Evolutionary conservation across 2,113 vertebrate species (phyloP), one percentile per base, ranked within the genome.

Genomic region (Elephantulus edwardii): DNA sequence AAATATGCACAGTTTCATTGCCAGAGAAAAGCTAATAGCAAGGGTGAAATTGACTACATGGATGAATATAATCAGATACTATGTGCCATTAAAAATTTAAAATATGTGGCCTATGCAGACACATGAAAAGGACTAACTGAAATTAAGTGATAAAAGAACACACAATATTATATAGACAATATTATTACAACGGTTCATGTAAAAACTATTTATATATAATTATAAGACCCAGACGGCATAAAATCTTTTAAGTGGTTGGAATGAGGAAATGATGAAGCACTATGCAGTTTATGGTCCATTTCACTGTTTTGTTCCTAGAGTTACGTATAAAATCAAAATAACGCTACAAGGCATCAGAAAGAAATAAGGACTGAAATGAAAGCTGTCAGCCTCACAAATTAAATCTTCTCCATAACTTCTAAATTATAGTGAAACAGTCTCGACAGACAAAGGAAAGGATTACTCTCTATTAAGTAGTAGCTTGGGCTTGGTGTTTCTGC

Each of bases 131-230:
- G 30, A 79, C 46, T 35, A 66, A 93, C 81, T 56, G 38, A 92
- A 85, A 88, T 71, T 54, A 84, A 56, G 56, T 40, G 52, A 89
- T 81, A 66, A 85, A 90, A 94, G 16, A 87, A 79, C 48, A 90
- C 38, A 71, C 83, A 66, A 87, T 76, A 44, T 66, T 58, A 78
- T 72, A 7, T 10, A 33, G 2, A 66, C 30, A 58, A 60, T 52
- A 38, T 68, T 52, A 86, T 62, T 70, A 70, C 16, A 60, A 56
- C 13, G 48, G 7, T 81, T 17, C 40, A 56, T 2, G 1, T 71
- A 81, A 87, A 77, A 89, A 83, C 33, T 52, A 68, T 74, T 89
- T 38, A 44, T 6, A 66, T 20, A 44, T 11, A 79, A 38, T n/a
- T 70, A 30, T 10, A 42, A 74, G 54, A 62, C 44, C 66, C 62